These are phyloP conservation scores for Amphilophus citrinellus DNA, from an alignment of 2,113 vertebrate genomes.

Conservation along the genomic window DNA sequence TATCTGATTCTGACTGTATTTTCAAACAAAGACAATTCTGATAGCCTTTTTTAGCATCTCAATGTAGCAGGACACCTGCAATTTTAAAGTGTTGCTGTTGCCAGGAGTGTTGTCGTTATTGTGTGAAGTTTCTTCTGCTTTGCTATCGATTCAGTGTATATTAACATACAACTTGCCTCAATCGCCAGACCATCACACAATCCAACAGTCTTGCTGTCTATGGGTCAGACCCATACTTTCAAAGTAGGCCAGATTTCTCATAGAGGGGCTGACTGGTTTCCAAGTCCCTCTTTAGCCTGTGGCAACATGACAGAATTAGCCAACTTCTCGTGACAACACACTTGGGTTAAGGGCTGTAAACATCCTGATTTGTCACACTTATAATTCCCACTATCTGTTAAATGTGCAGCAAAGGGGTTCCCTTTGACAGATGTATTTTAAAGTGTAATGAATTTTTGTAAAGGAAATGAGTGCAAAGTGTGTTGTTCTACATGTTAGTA, in stretches of 20 bases:
- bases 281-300: neutral
- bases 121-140: neutral
- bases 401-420: too few relatives aligned
- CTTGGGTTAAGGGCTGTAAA: neutral
- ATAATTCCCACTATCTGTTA: too few relatives aligned
- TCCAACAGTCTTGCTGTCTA: accelerated
- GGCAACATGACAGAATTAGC: neutral
- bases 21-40: neutral
- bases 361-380: too few relatives aligned
- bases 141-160: neutral
- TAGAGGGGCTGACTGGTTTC: neutral
- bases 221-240: neutral
- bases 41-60: neutral
- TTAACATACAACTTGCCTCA: neutral
- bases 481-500: too few relatives aligned
- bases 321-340: neutral
- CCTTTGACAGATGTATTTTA: too few relatives aligned
- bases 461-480: too few relatives aligned
- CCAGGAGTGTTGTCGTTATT: neutral
- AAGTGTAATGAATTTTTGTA: too few relatives aligned
- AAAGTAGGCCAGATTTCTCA: neutral
- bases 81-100: neutral
- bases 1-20: neutral
- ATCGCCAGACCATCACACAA: neutral
- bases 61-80: neutral